phyloP scores from a whole-genome alignment of 2,888 invertebrate genomes.

The Eupithecia tripunctaria region DNA sequence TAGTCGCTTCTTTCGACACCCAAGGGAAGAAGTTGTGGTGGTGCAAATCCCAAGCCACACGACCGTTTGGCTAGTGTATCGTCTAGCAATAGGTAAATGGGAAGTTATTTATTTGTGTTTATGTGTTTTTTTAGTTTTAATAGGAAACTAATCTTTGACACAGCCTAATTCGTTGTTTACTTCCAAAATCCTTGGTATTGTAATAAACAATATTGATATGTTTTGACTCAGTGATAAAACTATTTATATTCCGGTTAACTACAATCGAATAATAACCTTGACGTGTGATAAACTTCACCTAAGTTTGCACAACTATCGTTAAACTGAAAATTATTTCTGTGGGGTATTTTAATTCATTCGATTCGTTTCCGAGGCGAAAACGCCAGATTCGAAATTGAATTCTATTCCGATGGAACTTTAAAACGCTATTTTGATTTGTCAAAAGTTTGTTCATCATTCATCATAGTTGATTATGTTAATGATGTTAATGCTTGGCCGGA shows the following conservation, averaged over 20 bases:
- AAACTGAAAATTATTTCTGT: background rate
- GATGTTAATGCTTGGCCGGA: no score
- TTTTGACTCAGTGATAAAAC: background rate
- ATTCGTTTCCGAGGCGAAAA: no score
- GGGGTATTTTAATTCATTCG: no score
- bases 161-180: background rate
- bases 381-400: no score
- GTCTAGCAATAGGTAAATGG: conserved; percentile 2
- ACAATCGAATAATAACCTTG: conserved; percentile 2
- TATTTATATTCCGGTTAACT: background rate
- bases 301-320: background rate
- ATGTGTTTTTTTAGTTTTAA: background rate
- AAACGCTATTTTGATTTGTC: no score
- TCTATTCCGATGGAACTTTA: no score
- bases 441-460: no score
- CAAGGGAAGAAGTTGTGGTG: no score
- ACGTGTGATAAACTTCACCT: background rate
- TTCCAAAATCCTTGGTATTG: background rate
- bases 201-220: background rate
- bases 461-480: no score
- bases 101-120: background rate
- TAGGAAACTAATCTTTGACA: background rate
- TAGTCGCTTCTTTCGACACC: no score
- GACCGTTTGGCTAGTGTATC: no score
- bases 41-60: no score